phyloP scores from a whole-genome alignment of 2,113 vertebrate genomes.

The Genyomyrus donnyi region DNA sequence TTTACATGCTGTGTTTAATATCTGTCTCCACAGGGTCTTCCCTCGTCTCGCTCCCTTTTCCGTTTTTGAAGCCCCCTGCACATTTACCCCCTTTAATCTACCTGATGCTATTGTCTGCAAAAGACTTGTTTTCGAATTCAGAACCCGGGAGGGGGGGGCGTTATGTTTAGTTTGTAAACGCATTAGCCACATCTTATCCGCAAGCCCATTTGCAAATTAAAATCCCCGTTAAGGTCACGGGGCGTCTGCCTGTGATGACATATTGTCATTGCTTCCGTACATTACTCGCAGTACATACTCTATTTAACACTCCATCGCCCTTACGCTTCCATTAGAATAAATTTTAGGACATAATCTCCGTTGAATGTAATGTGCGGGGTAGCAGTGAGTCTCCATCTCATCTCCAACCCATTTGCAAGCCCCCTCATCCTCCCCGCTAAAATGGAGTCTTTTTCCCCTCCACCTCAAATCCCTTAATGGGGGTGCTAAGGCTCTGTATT shows the following conservation, averaged over 20 bases:
- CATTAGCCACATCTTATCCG: slow-evolving; percentile 68
- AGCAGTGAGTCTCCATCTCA: slow-evolving; percentile 6
- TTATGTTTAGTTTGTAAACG: slow-evolving; percentile 51
- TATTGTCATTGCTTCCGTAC: slow-evolving; percentile 25
- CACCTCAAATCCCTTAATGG: slow-evolving; percentile 39
- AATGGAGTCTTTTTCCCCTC: slow-evolving; percentile 43
- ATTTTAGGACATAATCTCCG: slow-evolving; percentile 58
- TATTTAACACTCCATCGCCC: slow-evolving; percentile 71
- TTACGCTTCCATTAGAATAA: slow-evolving; percentile 65
- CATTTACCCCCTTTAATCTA: slow-evolving; percentile 26
- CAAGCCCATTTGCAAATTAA: slow-evolving; percentile 76
- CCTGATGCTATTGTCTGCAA: slow-evolving; percentile 22
- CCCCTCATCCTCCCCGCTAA: slow-evolving; percentile 35
- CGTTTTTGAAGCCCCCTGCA: slow-evolving; percentile 16
- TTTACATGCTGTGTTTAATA: slow-evolving; percentile 55
- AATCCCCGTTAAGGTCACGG: slow-evolving; percentile 68
- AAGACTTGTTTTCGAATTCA: slow-evolving; percentile 24
- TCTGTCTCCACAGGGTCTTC: slow-evolving; percentile 32
- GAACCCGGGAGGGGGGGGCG: slow-evolving; percentile 28
- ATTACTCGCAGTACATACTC: slow-evolving; percentile 47
- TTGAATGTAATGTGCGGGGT: slow-evolving; percentile 42
- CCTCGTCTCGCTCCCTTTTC: slow-evolving; percentile 5
- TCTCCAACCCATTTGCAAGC: slow-evolving; percentile 40
- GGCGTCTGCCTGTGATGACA: slow-evolving; percentile 58
- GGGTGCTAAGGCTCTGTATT: not conserved